Evolutionary conservation across 2,797 vertebrate species (phyloP), one percentile per base, ranked within the genome.

Genomic region (Sphenopsis melanotis): DNA sequence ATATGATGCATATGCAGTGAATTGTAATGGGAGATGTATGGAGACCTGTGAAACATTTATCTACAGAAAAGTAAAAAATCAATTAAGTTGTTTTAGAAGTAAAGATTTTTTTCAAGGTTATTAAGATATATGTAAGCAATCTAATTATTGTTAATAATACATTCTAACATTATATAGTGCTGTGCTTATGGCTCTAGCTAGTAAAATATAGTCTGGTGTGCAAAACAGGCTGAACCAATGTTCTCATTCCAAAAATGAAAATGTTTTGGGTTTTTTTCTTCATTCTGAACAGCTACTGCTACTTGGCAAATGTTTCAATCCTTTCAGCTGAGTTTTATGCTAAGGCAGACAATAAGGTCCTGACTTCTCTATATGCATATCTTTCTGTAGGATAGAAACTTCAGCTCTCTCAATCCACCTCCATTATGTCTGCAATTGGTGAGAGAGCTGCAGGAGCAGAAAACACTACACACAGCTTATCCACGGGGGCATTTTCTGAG

Each of bases 11-110:
- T 41, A 71, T 4, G 2, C 47, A 85, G 32, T 41, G 49, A 68
- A 55, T 87, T 77, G 37, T 68, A 95, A 81, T 21, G 36, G 26
- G 30, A 87, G 57, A 81, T 46, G 9, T 68, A 83, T 53, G 89
- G 71, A 64, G 56, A 44, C 39, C 57, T 36, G 69, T 5, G 12
- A 74, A 94, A 89, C 56, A 68, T 90, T 84, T 79, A 68, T 88
- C 80, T 88, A 47, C 41, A 66, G 80, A 93, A 93, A 94, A 95
- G 42, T 89, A 80, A 95, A 96, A 95, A 95, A 95, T 93, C 92
- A 93, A 91, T 95, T 59, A 69, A 63, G 71, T 55, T 92, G 71
- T 90, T 95, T 96, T 83, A 89, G 56, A 93, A 74, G 21, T 74
- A 95, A 87, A 64, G 85, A 84, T 79, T 88, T 95, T 87, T 89